Evolutionary conservation across 2,888 invertebrate species (phyloP).

Genomic region (Temnothorax unifasciatus): DNA sequence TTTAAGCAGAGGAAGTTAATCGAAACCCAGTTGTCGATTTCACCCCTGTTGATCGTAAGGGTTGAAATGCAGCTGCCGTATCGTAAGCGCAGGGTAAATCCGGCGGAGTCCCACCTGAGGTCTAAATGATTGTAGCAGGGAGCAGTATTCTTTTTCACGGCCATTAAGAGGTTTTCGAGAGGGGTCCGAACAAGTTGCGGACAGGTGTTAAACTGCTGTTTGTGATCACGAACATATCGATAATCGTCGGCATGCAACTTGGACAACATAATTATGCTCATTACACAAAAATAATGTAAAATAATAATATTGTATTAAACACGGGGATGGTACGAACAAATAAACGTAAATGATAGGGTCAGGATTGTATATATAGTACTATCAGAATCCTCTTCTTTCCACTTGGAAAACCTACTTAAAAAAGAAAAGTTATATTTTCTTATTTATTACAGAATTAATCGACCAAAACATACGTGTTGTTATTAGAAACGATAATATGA

Average conservation of each 20-base stretch:
- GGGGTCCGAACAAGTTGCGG: constrained; percentile 52
- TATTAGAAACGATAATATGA: neutral
- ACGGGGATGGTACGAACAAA: constrained; percentile 7
- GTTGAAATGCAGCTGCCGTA: constrained; percentile 71
- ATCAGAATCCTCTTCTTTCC: neutral
- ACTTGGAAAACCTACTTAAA: neutral
- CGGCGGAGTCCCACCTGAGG: constrained; percentile 49
- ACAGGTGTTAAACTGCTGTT: constrained; percentile 68
- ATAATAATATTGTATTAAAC: neutral
- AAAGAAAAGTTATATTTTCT: neutral
- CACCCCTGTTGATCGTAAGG: constrained; percentile 68
- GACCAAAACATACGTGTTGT: neutral
- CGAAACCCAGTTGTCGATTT: constrained; percentile 74
- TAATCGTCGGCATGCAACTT: neutral
- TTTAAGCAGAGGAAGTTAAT: constrained; percentile 84
- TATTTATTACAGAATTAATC: neutral
- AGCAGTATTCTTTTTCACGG: constrained; percentile 66
- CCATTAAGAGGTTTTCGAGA: constrained; percentile 63
- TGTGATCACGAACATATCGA: constrained; percentile 13
- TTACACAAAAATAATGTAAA: neutral
- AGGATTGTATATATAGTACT: neutral
- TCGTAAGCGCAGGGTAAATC: constrained; percentile 42
- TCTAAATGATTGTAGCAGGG: constrained; percentile 69
- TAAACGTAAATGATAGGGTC: neutral
- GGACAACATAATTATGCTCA: constrained; percentile 26